Percentiles rank a stretch among this genome's conserved stretches.
Conservation (phyloP, 2,113 vertebrate genomes). For the Mastomys natalensis region DNA sequence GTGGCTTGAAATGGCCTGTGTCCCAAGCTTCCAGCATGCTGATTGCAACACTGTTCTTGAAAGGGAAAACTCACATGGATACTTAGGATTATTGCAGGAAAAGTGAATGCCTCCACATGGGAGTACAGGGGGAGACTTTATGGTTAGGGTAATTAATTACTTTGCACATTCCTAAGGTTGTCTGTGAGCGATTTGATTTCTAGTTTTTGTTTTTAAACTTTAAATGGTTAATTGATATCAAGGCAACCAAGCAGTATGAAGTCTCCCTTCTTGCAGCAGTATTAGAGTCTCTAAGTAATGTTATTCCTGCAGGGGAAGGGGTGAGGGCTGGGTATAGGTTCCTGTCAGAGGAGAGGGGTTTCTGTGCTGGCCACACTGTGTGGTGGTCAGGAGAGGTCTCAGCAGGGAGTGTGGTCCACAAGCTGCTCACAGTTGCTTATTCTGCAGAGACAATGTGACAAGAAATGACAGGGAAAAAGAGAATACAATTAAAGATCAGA, state of each 20-base stretch:
- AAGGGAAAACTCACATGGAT: neutral
- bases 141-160: neutral
- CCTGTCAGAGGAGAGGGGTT: neutral
- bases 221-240: neutral
- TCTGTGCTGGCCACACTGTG: too few relatives aligned
- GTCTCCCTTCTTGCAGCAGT: neutral
- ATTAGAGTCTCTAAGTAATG: neutral
- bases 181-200: conserved; percentile 27
- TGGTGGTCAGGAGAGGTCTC: neutral
- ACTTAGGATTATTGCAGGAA: conserved; percentile 8
- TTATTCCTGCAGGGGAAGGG: neutral
- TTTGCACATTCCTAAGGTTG: conserved; percentile 38
- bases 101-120: neutral
- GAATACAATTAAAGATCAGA: neutral
- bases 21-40: neutral
- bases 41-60: neutral
- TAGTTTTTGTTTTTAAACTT: conserved; percentile 15
- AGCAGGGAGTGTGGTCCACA: neutral
- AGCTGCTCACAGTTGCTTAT: neutral
- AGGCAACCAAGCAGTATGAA: conserved; percentile 1
- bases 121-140: neutral
- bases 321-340: neutral
- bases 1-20: neutral
- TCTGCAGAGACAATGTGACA: neutral
- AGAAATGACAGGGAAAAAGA: neutral